Base-by-base conservation (phyloP, 2,888 invertebrate species). In the Phymatocera aterrima region DNA sequence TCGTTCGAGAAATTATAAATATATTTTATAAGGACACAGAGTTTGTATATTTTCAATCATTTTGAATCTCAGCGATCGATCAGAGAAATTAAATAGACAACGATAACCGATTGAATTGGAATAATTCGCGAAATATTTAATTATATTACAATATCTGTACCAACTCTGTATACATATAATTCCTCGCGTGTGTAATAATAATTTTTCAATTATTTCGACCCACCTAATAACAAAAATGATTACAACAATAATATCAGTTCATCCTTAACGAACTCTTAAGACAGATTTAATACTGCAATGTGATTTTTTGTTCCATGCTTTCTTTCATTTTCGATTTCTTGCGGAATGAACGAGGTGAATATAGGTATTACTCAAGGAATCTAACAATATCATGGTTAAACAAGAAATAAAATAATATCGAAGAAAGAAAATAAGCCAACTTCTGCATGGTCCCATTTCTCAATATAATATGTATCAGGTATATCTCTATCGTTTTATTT, bases 361-460 rank as follows among this genome's bases (percentile, higher is more conserved):
- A 15, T 37, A 37, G 34, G 37, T 64, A 15, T 64, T 18, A 51
- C n/a, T n/a, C n/a, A n/a, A n/a, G n/a, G n/a, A n/a, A n/a, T 51
- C 12, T 18, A n/a, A n/a, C n/a, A 18, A 18, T 18, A 64, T 37
- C 21, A 46, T 28, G 37, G 15, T 64, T 18, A 51, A n/a, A n/a
- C n/a, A n/a, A n/a, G n/a, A n/a, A n/a, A n/a, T 51, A 51, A n/a
- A n/a, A n/a, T 18, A 18, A 18, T 18, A 64, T 37, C 21, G 15
- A 68, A 64, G 28, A 34, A 64, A 60, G 2, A 83, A 82, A 79
- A 84, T 80, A 82, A 81, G 79, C 80, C 80, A 82, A 82, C 82
- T 80, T 79, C 81, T 72, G 83, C 82, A 84, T 87, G 87, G 87
- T 87, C 86, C 87, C 86, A 84, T 84, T 84, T 86, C 84, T 84